Conservation (phyloP, 2,797 vertebrate species). For the Pteropus rufus region DNA sequence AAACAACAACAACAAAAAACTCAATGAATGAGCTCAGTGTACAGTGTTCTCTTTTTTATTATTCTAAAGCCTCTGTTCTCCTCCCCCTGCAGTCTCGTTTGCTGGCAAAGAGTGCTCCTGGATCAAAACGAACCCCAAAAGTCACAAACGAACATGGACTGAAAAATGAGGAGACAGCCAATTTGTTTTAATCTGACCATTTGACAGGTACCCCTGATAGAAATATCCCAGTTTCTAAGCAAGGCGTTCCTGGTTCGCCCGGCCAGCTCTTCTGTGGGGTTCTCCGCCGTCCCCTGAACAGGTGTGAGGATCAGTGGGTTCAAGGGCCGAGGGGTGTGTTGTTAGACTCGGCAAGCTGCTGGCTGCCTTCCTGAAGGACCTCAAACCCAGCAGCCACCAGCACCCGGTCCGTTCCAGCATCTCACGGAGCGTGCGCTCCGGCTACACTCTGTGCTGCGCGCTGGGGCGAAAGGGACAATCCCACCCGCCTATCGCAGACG, state of each 20-base stretch:
- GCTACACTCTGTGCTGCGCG: background rate
- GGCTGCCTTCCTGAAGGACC: background rate
- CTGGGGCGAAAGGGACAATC: background rate
- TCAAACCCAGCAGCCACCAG: background rate
- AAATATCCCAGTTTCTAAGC: background rate
- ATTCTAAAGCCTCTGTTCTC: background rate
- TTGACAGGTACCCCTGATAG: background rate
- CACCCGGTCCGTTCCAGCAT: background rate
- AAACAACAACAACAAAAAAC: too few relatives aligned
- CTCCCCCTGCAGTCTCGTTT: background rate
- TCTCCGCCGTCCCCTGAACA: background rate
- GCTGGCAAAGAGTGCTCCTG: background rate
- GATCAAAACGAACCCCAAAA: background rate
- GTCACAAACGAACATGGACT: background rate
- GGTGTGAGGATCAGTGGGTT: too few relatives aligned
- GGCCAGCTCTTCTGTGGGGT: fast-evolving
- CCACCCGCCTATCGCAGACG: background rate
- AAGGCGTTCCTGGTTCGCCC: background rate
- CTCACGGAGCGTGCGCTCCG: too few relatives aligned
- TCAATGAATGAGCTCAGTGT: background rate
- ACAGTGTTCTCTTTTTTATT: background rate
- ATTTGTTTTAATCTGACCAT: background rate
- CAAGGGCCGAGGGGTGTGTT: background rate
- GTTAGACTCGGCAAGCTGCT: background rate
- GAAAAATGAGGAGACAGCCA: background rate